Evolutionary conservation across 1,140 invertebrate species (phyloP), one percentile per base, ranked within the genome.

Genomic region (Acromyrmex charruanus): DNA sequence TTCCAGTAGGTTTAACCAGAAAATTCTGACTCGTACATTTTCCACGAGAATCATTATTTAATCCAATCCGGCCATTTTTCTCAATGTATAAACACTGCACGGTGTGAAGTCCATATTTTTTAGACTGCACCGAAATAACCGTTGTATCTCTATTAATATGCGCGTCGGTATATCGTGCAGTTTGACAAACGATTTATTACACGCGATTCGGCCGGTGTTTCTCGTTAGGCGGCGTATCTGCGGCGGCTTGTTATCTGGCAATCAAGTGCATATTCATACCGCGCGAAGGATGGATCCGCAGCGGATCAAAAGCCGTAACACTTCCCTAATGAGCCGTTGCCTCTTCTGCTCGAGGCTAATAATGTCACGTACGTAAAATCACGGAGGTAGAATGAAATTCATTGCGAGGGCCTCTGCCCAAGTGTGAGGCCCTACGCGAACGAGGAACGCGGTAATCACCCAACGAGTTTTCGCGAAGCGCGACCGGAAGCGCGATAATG

Each of bases 331-430:
- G 44, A 66, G 44, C 44, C 77, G 61, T 51, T 49, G 77, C 10
- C 77, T 66, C 59, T 49, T 79, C 25, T 66, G 7, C 59, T 51
- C 44, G 25, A 14, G 61, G 39, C 44, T 79, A 79, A 79, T 66
- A 79, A 79, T 66, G 77, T 79, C 59, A 77, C 77, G 74, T 77
- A 77, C 77, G 74, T 77, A 25, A 25, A 25, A 25, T 25, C 25
- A 63, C 58, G 35, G 35, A 49, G 61, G 44, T 18, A 21, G 61
- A 79, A 79, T 35, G 77, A 79, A 79, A 51, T 79, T 79, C 25
- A 79, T 79, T 79, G 49, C 18, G 44, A 21, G 16, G 35, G 63
- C 2, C 6, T 35, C 3, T 39, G 31, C 12, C 72, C 12, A 63
- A 28, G 55, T 16, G 39, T 39, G 9, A 44, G 49, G 49, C 39